Evolutionary conservation across 2,113 vertebrate genomes (phyloP).

Genomic region (Microcebus ravelobensis): DNA sequence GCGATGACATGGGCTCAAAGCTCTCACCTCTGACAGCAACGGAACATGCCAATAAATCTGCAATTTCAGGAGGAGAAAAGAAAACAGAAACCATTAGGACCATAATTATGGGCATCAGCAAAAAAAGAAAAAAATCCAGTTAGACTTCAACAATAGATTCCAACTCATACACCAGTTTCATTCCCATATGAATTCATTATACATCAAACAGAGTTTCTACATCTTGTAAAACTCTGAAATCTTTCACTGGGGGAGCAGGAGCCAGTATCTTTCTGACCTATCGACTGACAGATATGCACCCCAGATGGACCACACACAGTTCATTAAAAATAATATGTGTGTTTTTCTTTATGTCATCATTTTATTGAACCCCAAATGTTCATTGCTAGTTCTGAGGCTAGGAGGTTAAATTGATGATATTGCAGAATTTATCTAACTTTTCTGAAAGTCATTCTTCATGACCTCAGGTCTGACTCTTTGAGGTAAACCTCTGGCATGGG

Average conservation of each 20-base stretch:
- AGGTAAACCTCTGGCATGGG: not conserved
- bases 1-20: not conserved
- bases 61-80: conserved; percentile 7
- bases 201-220: not conserved
- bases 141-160: conserved; percentile 24
- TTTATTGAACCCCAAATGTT: conserved; percentile 37
- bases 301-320: not conserved
- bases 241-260: not conserved
- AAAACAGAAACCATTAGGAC: conserved; percentile 46
- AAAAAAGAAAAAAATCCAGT: not conserved
- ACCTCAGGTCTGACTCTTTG: conserved; percentile 37
- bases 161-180: not conserved
- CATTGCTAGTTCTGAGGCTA: not conserved
- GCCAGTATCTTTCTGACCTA: conserved; percentile 29
- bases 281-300: conserved; percentile 19
- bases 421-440: conserved; percentile 56
- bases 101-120: conserved; percentile 5
- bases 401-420: conserved; percentile 48
- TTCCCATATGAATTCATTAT: conserved; percentile 57
- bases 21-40: not conserved
- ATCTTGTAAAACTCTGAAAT: conserved; percentile 8
- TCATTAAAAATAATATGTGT: conserved; percentile 52
- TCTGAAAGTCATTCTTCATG: conserved; percentile 36
- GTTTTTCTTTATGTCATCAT: conserved; percentile 50
- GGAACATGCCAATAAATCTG: not conserved